Percentiles rank a stretch among this genome's conserved stretches.
Conservation (phyloP, 1,140 invertebrate species). For the Agrypnia vestita region DNA sequence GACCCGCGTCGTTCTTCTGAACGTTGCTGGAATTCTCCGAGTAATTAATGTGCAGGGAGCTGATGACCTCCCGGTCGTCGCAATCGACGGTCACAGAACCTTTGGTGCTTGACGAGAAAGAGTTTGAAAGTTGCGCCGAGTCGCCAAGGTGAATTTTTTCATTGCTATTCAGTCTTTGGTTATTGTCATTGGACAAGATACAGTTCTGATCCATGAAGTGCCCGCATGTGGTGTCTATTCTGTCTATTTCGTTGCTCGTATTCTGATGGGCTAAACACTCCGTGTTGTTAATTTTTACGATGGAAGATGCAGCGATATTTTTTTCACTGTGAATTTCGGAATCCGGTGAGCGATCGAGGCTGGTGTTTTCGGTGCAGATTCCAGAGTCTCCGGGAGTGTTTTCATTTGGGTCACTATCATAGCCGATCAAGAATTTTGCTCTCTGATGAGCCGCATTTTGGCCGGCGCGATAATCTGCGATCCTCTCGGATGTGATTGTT, state of each 20-base stretch:
- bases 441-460: constrained; percentile 70
- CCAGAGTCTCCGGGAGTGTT: constrained; percentile 78
- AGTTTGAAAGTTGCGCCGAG: constrained; percentile 64
- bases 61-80: constrained; percentile 57
- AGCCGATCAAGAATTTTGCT: constrained; percentile 71
- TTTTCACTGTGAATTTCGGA: constrained; percentile 65
- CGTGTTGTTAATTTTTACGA: neutral
- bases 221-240: constrained; percentile 65
- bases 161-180: constrained; percentile 37
- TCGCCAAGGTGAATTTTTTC: constrained; percentile 21
- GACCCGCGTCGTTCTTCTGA: constrained; percentile 67
- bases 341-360: constrained; percentile 76
- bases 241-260: constrained; percentile 28
- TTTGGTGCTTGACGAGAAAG: constrained; percentile 64
- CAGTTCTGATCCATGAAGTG: constrained; percentile 69
- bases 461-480: constrained; percentile 51
- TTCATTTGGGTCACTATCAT: constrained; percentile 70
- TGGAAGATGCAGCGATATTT: constrained; percentile 16
- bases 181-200: constrained; percentile 62
- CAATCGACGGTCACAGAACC: constrained; percentile 65
- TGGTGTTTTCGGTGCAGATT: constrained; percentile 82
- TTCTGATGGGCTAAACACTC: neutral
- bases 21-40: constrained; percentile 43
- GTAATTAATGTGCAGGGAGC: constrained; percentile 53
- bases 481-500: constrained; percentile 13